Conservation (phyloP, 30 jellyfish, hydroid and myxozoan species). For the Rhopilema esculentum region DNA sequence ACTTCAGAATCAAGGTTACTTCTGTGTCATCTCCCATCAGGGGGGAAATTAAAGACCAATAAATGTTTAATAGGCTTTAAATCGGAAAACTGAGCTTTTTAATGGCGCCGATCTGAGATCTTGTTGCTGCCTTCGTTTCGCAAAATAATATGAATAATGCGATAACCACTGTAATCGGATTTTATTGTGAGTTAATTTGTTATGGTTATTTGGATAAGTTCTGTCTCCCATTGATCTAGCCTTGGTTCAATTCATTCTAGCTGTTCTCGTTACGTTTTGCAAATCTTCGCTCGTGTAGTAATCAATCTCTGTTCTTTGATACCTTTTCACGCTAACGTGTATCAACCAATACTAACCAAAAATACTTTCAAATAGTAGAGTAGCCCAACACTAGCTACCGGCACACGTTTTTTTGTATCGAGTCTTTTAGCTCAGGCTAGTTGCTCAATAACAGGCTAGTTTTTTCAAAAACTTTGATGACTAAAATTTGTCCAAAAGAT, state of each 20-base stretch:
- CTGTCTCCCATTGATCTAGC: neutral
- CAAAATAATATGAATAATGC: slow-evolving; percentile 8
- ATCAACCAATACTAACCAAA: too few species aligned
- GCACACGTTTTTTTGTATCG: too few species aligned
- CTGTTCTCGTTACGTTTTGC: neutral
- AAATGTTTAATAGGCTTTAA: neutral
- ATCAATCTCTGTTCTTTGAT: neutral
- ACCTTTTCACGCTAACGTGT: neutral
- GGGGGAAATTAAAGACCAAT: neutral
- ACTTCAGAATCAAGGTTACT: too few species aligned
- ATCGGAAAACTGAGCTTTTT: neutral
- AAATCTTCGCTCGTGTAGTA: neutral
- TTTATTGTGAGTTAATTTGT: slow-evolving; percentile 10
- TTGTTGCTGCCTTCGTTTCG: neutral
- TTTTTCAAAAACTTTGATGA: too few species aligned
- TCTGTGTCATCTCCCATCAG: too few species aligned
- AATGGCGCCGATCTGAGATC: neutral
- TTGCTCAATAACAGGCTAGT: too few species aligned
- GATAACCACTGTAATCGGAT: slow-evolving; percentile 27
- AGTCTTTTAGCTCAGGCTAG: too few species aligned
- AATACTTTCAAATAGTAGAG: too few species aligned
- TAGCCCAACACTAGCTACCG: too few species aligned
- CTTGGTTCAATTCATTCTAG: neutral
- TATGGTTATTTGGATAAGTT: slow-evolving; percentile 5
- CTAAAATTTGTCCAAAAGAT: too few species aligned